Conservation (phyloP, 2,888 invertebrate species). For the Drosophila heteroneura region DNA sequence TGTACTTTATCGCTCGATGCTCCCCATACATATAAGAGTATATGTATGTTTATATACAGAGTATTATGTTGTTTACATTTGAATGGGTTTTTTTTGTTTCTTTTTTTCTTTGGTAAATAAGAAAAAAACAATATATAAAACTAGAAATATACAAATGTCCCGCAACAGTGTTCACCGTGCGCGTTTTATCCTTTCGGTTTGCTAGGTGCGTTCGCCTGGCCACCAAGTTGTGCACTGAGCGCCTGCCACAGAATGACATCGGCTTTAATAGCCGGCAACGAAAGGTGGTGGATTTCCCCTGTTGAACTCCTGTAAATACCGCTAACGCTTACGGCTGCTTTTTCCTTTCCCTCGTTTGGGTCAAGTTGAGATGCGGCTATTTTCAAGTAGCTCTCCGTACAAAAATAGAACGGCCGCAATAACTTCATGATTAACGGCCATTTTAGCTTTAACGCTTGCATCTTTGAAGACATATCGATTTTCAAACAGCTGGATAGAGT, state of each 20-base stretch:
- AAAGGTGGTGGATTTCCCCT: slow-evolving; percentile 62
- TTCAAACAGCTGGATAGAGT: slow-evolving; percentile 41
- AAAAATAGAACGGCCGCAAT: slow-evolving; percentile 47
- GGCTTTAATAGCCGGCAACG: slow-evolving; percentile 63
- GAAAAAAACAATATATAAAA: slow-evolving; percentile 3
- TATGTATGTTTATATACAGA: slow-evolving; percentile 16
- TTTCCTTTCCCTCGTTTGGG: slow-evolving; percentile 50
- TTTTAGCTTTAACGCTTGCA: slow-evolving; percentile 35
- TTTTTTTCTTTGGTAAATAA: slow-evolving; percentile 4
- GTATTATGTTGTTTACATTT: slow-evolving; percentile 23
- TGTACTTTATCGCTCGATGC: slow-evolving; percentile 64
- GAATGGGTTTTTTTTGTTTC: not conserved
- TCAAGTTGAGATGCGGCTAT: slow-evolving; percentile 59
- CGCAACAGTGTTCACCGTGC: slow-evolving; percentile 18
- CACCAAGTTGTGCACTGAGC: slow-evolving; percentile 69
- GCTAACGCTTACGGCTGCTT: slow-evolving; percentile 11
- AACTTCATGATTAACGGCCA: slow-evolving; percentile 60
- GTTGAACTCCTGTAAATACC: slow-evolving; percentile 22
- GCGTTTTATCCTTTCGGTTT: slow-evolving; percentile 40
- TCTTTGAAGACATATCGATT: slow-evolving; percentile 61
- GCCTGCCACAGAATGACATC: slow-evolving; percentile 31
- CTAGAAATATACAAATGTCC: slow-evolving; percentile 13
- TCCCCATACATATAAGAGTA: slow-evolving; percentile 24
- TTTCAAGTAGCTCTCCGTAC: slow-evolving; percentile 10
- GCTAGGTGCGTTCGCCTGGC: slow-evolving; percentile 46